Percentiles rank a stretch among this genome's conserved stretches.
Evolutionary conservation across 2,797 vertebrate species (phyloP).

Genomic region (Phoeniculus purpureus): DNA sequence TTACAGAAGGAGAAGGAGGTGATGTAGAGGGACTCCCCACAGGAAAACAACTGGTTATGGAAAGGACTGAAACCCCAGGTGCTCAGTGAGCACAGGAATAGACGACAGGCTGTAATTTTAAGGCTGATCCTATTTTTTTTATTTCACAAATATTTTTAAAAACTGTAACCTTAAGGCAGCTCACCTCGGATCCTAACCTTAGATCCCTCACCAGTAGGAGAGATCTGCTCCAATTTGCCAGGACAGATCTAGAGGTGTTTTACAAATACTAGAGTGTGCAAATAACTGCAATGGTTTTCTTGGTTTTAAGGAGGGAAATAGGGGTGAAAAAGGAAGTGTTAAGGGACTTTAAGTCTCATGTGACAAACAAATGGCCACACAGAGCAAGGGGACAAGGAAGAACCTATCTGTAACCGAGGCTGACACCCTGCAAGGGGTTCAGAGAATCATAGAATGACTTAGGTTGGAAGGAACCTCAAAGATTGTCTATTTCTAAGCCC

Average conservation of each 20-base stretch:
- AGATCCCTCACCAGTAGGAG: background rate
- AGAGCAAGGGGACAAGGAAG: background rate
- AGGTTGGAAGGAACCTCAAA: no score
- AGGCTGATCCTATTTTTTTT: background rate
- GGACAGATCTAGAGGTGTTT: background rate
- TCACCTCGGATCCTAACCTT: background rate
- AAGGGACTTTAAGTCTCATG: background rate
- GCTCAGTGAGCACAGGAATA: background rate
- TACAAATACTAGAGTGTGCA: background rate
- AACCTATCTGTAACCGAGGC: background rate
- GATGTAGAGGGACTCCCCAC: background rate
- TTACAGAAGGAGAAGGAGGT: background rate
- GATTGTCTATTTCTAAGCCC: no score
- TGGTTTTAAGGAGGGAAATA: background rate
- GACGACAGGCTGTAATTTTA: background rate
- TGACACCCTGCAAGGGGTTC: background rate
- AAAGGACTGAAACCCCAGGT: background rate
- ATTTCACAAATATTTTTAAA: constrained; percentile 1
- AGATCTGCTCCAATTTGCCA: background rate
- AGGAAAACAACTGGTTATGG: constrained; percentile 10
- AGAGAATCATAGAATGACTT: no score
- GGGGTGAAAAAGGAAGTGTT: background rate
- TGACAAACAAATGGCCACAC: background rate
- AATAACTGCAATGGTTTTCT: background rate
- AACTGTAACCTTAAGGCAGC: background rate